Conservation (phyloP, 1,140 invertebrate genomes). For the Campoletis sonorensis region DNA sequence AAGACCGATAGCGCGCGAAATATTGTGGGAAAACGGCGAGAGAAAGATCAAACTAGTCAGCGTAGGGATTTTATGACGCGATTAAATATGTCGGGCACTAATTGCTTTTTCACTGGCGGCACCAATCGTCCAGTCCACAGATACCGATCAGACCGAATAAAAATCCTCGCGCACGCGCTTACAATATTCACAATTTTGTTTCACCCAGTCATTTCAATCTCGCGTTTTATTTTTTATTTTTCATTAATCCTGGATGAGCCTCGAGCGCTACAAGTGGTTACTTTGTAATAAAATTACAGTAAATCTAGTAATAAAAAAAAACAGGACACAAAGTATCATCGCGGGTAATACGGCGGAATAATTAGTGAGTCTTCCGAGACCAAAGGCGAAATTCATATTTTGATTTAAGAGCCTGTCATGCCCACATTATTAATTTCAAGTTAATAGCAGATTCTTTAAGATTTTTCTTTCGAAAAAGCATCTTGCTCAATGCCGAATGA, state of each 20-base stretch:
- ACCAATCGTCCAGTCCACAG: constrained; percentile 15
- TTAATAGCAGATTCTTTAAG: constrained; percentile 12
- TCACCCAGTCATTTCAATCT: constrained; percentile 1
- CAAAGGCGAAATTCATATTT: constrained; percentile 14
- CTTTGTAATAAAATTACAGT: constrained; percentile 40
- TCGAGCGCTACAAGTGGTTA: constrained; percentile 37
- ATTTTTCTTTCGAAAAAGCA: neutral
- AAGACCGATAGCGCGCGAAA: neutral
- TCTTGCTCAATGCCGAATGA: neutral
- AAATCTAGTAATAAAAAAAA: constrained; percentile 30
- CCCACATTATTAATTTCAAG: neutral
- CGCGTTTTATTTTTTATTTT: neutral
- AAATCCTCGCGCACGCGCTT: constrained; percentile 39
- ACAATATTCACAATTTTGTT: constrained; percentile 31
- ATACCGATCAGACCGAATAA: constrained; percentile 43
- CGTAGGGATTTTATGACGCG: constrained; percentile 62
- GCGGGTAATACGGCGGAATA: neutral
- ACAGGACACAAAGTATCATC: constrained; percentile 8
- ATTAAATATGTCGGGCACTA: constrained; percentile 64
- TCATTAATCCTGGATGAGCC: constrained; percentile 17
- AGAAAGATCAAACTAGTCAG: neutral
- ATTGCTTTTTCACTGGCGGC: constrained; percentile 64
- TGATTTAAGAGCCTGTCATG: constrained; percentile 16
- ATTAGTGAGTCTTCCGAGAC: neutral
- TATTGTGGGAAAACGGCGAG: constrained; percentile 2